A percentile compares a stretch with the other conserved stretches of the same genome.
These are phyloP conservation scores for Chiridota heheva DNA, from an alignment of 35 echinoderm and acorn worm species.

Conservation along the genomic window DNA sequence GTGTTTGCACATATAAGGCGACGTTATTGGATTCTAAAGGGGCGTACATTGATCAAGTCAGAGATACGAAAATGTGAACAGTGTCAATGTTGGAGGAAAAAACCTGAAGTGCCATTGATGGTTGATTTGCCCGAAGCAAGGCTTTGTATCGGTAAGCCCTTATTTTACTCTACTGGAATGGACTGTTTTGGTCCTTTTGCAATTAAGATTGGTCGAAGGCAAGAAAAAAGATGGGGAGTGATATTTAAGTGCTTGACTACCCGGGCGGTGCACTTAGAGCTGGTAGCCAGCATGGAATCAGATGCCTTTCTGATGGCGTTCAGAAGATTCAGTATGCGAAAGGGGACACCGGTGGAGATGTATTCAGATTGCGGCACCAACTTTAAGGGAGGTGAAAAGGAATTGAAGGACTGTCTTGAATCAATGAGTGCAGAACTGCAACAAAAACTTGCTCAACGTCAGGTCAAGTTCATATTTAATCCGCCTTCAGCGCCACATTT, in stretches of 20 bases:
- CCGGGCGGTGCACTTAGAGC: slow-evolving; percentile 5
- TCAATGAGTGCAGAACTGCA: background rate
- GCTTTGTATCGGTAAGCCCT: slow-evolving; percentile 12
- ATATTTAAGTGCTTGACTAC: slow-evolving; percentile 52
- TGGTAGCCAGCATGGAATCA: background rate
- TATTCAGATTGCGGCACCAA: slow-evolving; percentile 4
- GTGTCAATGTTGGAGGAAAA: slow-evolving; percentile 41
- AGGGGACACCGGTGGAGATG: background rate
- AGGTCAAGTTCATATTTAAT: slow-evolving; percentile 21
- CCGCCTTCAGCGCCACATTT: slow-evolving; percentile 27
- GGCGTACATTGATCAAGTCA: slow-evolving; percentile 13
- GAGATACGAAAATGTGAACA: slow-evolving; percentile 30
- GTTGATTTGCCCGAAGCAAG: slow-evolving; percentile 48
- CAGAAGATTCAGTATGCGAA: background rate
- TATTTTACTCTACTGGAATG: slow-evolving; percentile 28
- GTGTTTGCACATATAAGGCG: slow-evolving; percentile 32
- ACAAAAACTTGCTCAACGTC: background rate
- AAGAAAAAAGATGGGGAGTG: slow-evolving; percentile 24
- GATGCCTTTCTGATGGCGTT: background rate
- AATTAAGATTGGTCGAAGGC: slow-evolving; percentile 14
- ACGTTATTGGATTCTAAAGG: slow-evolving; percentile 48
- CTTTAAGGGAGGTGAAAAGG: background rate
- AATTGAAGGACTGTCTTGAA: background rate
- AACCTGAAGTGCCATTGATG: slow-evolving; percentile 45
- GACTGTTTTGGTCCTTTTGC: slow-evolving; percentile 46